Conservation (phyloP, 2,113 vertebrate species). For the Galeopterus variegatus region DNA sequence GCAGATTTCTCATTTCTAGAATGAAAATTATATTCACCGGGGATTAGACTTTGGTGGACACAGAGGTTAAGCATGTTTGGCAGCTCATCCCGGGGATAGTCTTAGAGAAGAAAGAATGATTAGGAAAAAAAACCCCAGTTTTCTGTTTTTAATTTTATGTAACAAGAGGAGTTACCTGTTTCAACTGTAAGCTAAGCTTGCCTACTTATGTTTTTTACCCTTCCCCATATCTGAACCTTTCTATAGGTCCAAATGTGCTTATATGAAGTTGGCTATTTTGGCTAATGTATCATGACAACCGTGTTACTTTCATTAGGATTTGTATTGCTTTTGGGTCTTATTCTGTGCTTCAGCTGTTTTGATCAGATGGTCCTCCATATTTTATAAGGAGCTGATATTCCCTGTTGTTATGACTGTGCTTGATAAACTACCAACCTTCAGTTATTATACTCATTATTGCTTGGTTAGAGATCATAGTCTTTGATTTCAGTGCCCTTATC, state of each 20-base stretch:
- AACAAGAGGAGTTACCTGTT: slow-evolving; percentile 61
- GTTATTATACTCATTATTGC: background rate
- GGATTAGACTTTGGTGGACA: slow-evolving; percentile 73
- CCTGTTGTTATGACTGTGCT: background rate
- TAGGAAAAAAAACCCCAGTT: slow-evolving; percentile 58
- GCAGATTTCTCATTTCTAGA: slow-evolving; percentile 60
- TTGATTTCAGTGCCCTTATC: background rate
- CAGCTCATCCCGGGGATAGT: slow-evolving; percentile 67
- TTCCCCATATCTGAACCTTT: slow-evolving; percentile 51
- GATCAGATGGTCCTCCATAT: background rate
- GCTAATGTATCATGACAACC: slow-evolving; percentile 6
- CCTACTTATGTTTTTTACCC: slow-evolving; percentile 35
- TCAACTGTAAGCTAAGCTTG: slow-evolving; percentile 54
- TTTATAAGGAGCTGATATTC: slow-evolving; percentile 34
- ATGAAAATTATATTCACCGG: slow-evolving; percentile 77
- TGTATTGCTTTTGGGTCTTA: background rate
- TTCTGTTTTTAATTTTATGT: slow-evolving; percentile 71
- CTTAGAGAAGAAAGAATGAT: slow-evolving; percentile 56
- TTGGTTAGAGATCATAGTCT: background rate
- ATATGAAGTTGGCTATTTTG: slow-evolving; percentile 61
- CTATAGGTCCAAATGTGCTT: background rate
- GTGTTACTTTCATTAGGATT: slow-evolving; percentile 67
- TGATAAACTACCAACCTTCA: background rate
- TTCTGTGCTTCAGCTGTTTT: slow-evolving; percentile 54
- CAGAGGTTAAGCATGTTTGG: slow-evolving; percentile 74